Evolutionary conservation across 1,140 invertebrate species (phyloP).

Genomic region (Episyrphus balteatus): DNA sequence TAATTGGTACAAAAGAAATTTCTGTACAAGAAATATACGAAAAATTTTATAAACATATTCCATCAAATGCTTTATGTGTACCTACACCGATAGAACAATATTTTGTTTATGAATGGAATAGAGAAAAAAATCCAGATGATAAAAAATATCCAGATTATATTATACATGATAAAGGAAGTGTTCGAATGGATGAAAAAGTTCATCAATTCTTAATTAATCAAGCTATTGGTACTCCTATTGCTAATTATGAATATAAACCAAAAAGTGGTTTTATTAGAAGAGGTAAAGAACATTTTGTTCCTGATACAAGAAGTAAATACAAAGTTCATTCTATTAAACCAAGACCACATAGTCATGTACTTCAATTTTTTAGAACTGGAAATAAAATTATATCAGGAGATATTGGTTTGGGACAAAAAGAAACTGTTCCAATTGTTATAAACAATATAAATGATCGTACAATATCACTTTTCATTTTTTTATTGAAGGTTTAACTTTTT

Average conservation of each 20-base stretch:
- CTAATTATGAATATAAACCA: no score
- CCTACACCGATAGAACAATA: not conserved
- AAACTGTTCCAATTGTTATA: not conserved
- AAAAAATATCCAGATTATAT: slow-evolving; percentile 2
- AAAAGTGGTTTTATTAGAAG: no score
- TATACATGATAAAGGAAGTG: slow-evolving; percentile 3
- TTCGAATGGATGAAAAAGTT: slow-evolving; percentile 7
- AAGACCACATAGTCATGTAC: slow-evolving; percentile 1
- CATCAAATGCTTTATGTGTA: slow-evolving; percentile 4
- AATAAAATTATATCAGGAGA: not conserved
- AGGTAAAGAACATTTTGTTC: no score
- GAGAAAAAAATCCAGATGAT: slow-evolving; percentile 2
- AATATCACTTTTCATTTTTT: no score
- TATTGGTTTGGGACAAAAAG: no score
- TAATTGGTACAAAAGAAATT: not conserved
- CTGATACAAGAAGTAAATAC: not conserved
- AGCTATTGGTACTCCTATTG: slow-evolving; percentile 3
- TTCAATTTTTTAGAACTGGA: slow-evolving; percentile 2
- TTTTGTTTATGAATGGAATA: slow-evolving; percentile 1
- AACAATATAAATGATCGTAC: slow-evolving; percentile 5
- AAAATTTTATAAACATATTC: not conserved
- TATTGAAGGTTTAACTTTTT: no score
- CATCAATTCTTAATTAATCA: slow-evolving; percentile 8
- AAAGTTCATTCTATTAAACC: not conserved
- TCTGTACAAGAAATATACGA: no score